Conservation (phyloP, 1,140 invertebrate genomes). For the Lordiphosa mommai region DNA sequence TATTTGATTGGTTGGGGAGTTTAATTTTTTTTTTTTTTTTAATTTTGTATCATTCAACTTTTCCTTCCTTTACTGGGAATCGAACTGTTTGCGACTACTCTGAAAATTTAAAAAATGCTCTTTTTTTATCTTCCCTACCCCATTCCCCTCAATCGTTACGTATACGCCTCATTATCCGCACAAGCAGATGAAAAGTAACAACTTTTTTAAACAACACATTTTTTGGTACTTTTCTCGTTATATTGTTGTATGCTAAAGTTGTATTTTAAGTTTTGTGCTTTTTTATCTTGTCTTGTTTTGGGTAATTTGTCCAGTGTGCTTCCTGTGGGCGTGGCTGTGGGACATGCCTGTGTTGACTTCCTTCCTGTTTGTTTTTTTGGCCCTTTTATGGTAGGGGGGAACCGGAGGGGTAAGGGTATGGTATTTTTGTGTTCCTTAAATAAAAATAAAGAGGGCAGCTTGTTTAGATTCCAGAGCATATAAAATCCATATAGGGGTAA, state of each 20-base stretch:
- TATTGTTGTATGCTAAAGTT: conserved; percentile 24
- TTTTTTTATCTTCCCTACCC: not conserved
- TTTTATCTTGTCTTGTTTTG: conserved; percentile 13
- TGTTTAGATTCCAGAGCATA: conserved; percentile 2
- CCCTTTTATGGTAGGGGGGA: conserved; percentile 33
- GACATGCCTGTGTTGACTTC: conserved; percentile 61
- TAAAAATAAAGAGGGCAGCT: conserved; percentile 18
- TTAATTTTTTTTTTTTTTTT: too few species aligned
- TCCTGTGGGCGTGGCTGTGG: conserved; percentile 40
- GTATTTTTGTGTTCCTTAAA: conserved; percentile 29
- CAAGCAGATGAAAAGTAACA: conserved; percentile 18
- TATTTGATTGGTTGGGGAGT: too few species aligned
- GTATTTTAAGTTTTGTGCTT: conserved; percentile 35
- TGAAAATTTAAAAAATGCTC: too few species aligned
- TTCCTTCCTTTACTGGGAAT: too few species aligned
- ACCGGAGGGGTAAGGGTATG: not conserved
- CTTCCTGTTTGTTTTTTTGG: conserved; percentile 45
- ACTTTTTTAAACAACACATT: conserved; percentile 22
- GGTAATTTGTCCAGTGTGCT: conserved; percentile 61
- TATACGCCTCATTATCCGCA: conserved; percentile 43
- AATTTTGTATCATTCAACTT: too few species aligned
- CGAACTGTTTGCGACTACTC: too few species aligned
- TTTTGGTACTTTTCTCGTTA: not conserved
- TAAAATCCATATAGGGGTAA: conserved; percentile 13
- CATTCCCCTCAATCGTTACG: conserved; percentile 11